These are phyloP conservation scores for Habroteleia sp. DNA, from an alignment of 2,888 invertebrate species.

Conservation along the genomic window DNA sequence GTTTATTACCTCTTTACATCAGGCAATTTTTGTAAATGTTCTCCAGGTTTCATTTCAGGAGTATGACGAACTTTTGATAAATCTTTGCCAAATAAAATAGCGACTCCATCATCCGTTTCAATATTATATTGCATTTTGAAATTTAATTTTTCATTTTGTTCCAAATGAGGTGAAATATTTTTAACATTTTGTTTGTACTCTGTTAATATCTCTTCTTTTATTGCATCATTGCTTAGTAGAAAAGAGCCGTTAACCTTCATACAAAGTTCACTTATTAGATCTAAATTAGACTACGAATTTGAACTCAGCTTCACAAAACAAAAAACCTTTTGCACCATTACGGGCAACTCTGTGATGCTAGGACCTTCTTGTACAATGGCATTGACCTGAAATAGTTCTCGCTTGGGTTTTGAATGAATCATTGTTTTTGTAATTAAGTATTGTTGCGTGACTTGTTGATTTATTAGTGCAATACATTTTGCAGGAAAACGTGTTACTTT, in stretches of 20 bases:
- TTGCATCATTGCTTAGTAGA: conserved; percentile 3
- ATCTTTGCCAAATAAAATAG: no score
- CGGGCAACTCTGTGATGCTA: conserved; percentile 86
- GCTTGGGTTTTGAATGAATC: conserved; percentile 31
- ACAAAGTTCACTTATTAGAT: conserved; percentile 27
- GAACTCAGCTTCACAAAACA: conserved; percentile 59
- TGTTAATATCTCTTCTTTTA: not conserved
- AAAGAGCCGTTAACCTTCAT: conserved; percentile 16
- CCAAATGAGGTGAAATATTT: not conserved
- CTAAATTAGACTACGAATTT: conserved; percentile 1
- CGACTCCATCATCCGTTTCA: no score
- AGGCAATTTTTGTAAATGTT: no score
- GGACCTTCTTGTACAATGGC: conserved; percentile 86
- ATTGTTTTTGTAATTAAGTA: conserved; percentile 57
- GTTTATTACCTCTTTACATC: no score
- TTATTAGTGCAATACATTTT: conserved; percentile 15
- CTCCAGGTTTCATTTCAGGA: no score
- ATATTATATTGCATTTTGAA: no score
- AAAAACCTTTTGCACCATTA: conserved; percentile 82
- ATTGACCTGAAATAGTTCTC: conserved; percentile 73
- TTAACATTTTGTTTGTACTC: not conserved
- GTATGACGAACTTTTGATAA: no score
- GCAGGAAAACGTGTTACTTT: not conserved
- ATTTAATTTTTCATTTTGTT: no score
- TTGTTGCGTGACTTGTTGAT: conserved; percentile 56